Evolutionary conservation across 2,113 vertebrate genomes (phyloP), one percentile per base, ranked within the genome.

Genomic region (Dipodomys ordii): DNA sequence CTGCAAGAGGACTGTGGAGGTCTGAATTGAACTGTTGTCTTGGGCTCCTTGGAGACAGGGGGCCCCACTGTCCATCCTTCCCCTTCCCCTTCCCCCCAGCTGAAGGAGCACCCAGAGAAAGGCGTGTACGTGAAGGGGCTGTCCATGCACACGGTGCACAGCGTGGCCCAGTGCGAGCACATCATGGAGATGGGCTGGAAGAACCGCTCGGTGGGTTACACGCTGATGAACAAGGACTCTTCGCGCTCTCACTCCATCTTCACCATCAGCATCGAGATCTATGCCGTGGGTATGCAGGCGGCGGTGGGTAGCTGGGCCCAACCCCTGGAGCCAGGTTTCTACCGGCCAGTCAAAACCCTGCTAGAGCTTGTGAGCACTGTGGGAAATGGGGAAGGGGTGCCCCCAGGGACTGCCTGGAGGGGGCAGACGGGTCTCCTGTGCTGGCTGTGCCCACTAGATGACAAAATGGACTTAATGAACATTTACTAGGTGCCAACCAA

Each of bases 181-280:
- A 97, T 99, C 96, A 98, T 99, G 98, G 98, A 98, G 92, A 97
- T n/a, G 0, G 99, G 99, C 96, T 99, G 99, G 98, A 98, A 93
- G 76, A 99, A 98, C 96, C 99, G 99, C 39, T 98, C 99, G 0
- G 99, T 99, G 49, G 98, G 98, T 88, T 99, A 97, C 98, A 99
- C 99, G 0, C 98, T 99, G 92, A 99, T 99, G 99, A 99, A 99
- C 96, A 99, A 98, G 95, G 99, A 99, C 95, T 99, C 99, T 5
- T 99, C 99, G 0, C 98, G 98, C 82, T 99, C 99, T 2, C 99
- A 99, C 97, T 99, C 99, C 93, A 98, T 99, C 98, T 99, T 99
- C 96, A 99, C 98, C 88, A 98, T 99, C 98, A 98, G 97, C 83
- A 96, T 99, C 92, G 99, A 99, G 97, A 99, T 99, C 98, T 99